A percentile compares a stretch with the other conserved stretches of the same genome.
Evolutionary conservation across 2,113 vertebrate genomes (phyloP).

Genomic region (Oreotrochilus melanogaster): DNA sequence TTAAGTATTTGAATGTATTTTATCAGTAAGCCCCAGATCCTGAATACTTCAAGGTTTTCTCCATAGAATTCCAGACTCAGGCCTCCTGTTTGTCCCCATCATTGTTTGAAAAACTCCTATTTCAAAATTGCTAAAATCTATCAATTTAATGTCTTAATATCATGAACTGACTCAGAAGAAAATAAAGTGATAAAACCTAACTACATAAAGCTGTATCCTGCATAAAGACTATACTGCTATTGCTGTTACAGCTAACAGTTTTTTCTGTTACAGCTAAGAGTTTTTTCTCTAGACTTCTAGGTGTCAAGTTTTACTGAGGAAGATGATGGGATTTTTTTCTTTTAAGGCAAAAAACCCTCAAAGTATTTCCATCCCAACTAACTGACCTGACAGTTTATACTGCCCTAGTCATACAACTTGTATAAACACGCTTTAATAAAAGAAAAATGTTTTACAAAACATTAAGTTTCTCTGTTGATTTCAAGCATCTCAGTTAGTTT

Average conservation of each 20-base stretch:
- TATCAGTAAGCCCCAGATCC: not conserved
- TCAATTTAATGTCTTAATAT: not conserved
- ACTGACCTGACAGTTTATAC: not conserved
- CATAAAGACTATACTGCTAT: not conserved
- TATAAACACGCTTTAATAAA: not conserved
- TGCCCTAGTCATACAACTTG: not conserved
- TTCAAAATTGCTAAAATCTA: not conserved
- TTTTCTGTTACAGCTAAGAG: no score
- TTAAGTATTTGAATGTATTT: not conserved
- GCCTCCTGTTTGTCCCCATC: not conserved
- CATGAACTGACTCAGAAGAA: not conserved
- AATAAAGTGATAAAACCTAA: not conserved
- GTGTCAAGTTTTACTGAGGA: not conserved
- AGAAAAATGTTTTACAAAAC: not conserved
- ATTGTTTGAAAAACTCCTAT: not conserved
- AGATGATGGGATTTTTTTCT: not conserved
- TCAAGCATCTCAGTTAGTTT: not conserved
- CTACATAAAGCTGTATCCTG: not conserved
- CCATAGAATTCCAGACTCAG: not conserved
- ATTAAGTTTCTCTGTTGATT: not conserved
- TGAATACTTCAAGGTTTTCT: not conserved
- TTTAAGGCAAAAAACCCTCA: not conserved
- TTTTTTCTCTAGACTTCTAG: not conserved
- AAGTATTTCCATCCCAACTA: not conserved
- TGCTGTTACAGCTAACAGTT: no score